Conservation (phyloP, 2,888 invertebrate genomes). For the Malthinus flaveolus region DNA sequence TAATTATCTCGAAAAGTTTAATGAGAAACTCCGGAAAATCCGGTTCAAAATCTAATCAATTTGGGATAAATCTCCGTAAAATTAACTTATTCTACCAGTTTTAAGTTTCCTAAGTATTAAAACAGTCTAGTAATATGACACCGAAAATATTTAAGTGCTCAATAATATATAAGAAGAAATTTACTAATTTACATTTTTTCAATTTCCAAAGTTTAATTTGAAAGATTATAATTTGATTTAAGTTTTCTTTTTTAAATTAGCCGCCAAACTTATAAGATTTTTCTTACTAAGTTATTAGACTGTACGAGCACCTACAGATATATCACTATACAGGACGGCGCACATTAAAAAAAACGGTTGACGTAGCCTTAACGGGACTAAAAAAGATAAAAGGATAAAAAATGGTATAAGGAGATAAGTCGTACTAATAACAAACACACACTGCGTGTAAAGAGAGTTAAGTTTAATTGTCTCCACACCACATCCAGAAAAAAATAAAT, state of each 20-base stretch:
- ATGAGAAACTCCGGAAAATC: conserved; percentile 28
- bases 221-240: neutral
- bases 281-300: neutral
- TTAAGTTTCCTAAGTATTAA: conserved; percentile 24
- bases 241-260: neutral
- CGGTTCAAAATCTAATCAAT: conserved; percentile 28
- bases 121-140: conserved; percentile 4
- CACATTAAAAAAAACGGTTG: too few species aligned
- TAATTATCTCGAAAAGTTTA: conserved; percentile 28
- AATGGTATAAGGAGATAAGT: too few species aligned
- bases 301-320: too few species aligned
- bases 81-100: conserved; percentile 26
- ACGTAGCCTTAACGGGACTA: too few species aligned
- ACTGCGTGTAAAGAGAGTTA: too few species aligned
- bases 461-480: too few species aligned
- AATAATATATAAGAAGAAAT: neutral
- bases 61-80: conserved; percentile 28
- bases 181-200: conserved; percentile 3
- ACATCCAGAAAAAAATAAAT: too few species aligned
- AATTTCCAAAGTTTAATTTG: neutral
- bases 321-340: too few species aligned
- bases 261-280: neutral
- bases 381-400: too few species aligned
- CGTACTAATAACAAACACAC: too few species aligned
- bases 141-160: conserved; percentile 1